A percentile compares a stretch with the other conserved stretches of the same genome.
Evolutionary conservation across 2,888 invertebrate genomes (phyloP).

Genomic region (Tuta absoluta): DNA sequence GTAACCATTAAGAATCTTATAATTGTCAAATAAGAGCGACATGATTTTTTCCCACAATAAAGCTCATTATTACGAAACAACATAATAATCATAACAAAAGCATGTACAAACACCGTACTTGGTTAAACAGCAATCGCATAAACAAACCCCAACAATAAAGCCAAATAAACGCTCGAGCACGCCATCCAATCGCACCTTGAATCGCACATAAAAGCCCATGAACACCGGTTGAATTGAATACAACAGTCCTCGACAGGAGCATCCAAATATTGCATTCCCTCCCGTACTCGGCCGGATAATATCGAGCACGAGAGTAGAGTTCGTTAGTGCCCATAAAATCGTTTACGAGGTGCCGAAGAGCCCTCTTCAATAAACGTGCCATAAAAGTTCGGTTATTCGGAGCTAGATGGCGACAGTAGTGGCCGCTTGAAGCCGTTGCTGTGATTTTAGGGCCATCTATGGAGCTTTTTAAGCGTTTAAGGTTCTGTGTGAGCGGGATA

Average conservation of each 20-base stretch:
- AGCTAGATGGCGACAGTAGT: slow-evolving; percentile 80
- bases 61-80: slow-evolving; percentile 70
- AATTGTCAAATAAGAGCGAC: slow-evolving; percentile 15
- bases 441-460: slow-evolving; percentile 81
- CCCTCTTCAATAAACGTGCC: slow-evolving; percentile 80
- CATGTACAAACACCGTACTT: slow-evolving; percentile 78
- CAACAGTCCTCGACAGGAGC: slow-evolving; percentile 72
- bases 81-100: slow-evolving; percentile 80
- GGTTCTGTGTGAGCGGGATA: slow-evolving; percentile 52
- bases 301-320: slow-evolving; percentile 75
- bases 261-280: slow-evolving; percentile 74
- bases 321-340: slow-evolving; percentile 79
- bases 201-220: slow-evolving; percentile 80
- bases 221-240: slow-evolving; percentile 79
- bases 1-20: slow-evolving; percentile 16
- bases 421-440: slow-evolving; percentile 72
- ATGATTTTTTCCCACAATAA: slow-evolving; percentile 59
- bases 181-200: slow-evolving; percentile 82
- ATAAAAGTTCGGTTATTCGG: slow-evolving; percentile 79
- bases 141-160: slow-evolving; percentile 82
- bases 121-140: slow-evolving; percentile 81
- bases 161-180: slow-evolving; percentile 80
- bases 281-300: slow-evolving; percentile 77
- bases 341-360: slow-evolving; percentile 81
- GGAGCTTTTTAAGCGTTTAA: slow-evolving; percentile 76